Evolutionary conservation across 2,888 invertebrate species (phyloP).

Genomic region (Temnothorax unifasciatus): DNA sequence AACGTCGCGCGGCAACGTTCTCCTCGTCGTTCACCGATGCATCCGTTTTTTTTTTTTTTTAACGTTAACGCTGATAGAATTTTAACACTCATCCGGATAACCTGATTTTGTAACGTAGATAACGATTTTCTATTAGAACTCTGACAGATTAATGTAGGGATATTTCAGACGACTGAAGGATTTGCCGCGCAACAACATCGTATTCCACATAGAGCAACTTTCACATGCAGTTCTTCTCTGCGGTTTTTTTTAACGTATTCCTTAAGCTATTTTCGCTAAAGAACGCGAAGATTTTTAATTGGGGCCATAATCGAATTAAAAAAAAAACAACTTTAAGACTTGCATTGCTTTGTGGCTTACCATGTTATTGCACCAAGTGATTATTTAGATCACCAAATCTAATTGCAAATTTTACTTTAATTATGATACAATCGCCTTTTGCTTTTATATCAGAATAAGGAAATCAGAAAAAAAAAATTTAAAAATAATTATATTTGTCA

Average conservation of each 20-base stretch:
- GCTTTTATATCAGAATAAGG: background rate
- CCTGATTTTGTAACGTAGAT: conserved; percentile 12
- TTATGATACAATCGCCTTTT: background rate
- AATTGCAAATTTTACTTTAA: background rate
- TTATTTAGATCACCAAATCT: background rate
- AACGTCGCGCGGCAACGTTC: conserved; percentile 44
- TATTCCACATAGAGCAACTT: conserved; percentile 7
- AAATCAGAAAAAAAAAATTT: background rate
- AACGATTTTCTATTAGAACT: background rate
- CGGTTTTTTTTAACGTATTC: conserved; percentile 16
- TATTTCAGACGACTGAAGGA: background rate
- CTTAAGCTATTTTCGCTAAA: background rate
- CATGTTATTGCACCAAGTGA: background rate
- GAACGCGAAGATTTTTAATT: conserved; percentile 7
- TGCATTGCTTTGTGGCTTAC: background rate
- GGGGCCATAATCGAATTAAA: background rate
- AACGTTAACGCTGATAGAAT: background rate
- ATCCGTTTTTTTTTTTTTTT: conserved; percentile 15
- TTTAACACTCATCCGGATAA: conserved; percentile 45
- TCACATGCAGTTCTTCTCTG: background rate
- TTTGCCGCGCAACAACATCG: background rate
- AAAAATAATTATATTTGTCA: background rate
- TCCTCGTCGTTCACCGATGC: background rate
- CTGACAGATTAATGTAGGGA: background rate
- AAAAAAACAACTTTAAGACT: conserved; percentile 17